A percentile compares a stretch with the other conserved stretches of the same genome.
Conservation (phyloP, 1,140 invertebrate species). For the Sipha flava region DNA sequence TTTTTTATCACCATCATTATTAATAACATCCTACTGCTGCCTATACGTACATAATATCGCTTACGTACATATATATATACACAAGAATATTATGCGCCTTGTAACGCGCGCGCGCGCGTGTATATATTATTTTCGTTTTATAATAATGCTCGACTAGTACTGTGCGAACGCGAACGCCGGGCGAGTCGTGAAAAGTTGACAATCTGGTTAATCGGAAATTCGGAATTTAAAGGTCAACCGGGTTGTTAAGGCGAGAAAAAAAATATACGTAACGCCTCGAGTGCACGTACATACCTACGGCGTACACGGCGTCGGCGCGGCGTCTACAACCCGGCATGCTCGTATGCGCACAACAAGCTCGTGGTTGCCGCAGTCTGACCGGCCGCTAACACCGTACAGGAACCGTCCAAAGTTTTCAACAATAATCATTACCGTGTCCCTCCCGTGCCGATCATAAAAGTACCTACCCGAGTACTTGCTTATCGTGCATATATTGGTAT, state of each 20-base stretch:
- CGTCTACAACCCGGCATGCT: neutral
- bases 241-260: conserved; percentile 7
- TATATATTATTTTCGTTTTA: neutral
- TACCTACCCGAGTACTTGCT: no score
- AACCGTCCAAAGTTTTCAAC: neutral
- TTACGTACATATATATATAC: neutral
- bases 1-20: no score
- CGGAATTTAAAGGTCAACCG: conserved; percentile 23
- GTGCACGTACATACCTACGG: neutral
- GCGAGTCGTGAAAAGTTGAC: conserved; percentile 6
- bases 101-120: neutral
- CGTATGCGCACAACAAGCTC: neutral
- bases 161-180: neutral
- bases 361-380: neutral
- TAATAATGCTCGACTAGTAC: neutral
- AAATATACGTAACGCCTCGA: neutral
- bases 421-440: no score
- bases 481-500: no score
- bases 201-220: conserved; percentile 23
- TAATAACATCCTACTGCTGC: no score
- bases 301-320: neutral
- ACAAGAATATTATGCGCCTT: neutral
- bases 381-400: neutral
- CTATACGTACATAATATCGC: no score
- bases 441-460: no score